Evolutionary conservation across 2,113 vertebrate species (phyloP).

Genomic region (Lampris incognitus): DNA sequence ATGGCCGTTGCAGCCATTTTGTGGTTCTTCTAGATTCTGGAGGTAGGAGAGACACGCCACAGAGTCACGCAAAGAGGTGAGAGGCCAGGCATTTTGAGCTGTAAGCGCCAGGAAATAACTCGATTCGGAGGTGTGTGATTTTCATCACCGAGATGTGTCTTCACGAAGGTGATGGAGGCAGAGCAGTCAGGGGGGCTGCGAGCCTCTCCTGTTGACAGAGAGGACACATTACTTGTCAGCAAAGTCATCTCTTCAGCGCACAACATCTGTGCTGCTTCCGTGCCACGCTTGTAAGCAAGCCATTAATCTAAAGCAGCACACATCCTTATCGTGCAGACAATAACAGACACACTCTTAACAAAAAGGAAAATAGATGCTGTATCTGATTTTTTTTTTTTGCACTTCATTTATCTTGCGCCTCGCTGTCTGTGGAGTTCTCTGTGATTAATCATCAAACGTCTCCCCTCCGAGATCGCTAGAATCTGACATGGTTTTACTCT

Average conservation of each 20-base stretch:
- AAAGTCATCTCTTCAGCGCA: slow-evolving; percentile 77
- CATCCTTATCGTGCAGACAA: slow-evolving; percentile 62
- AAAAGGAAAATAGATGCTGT: slow-evolving; percentile 63
- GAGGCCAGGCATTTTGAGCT: slow-evolving; percentile 32
- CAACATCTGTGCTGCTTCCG: slow-evolving; percentile 66
- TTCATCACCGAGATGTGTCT: slow-evolving; percentile 64
- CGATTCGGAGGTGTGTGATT: slow-evolving; percentile 69
- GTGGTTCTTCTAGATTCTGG: slow-evolving; percentile 13
- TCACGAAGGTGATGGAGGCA: slow-evolving; percentile 55
- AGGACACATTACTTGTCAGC: slow-evolving; percentile 78
- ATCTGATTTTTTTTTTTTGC: slow-evolving; percentile 25
- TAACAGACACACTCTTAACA: slow-evolving; percentile 59
- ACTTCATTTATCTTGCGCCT: slow-evolving; percentile 47
- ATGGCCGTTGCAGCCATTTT: slow-evolving; percentile 39
- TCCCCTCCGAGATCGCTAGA: slow-evolving; percentile 48
- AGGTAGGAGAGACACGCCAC: slow-evolving; percentile 30
- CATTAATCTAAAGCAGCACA: slow-evolving; percentile 73
- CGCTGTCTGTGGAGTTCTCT: slow-evolving; percentile 29
- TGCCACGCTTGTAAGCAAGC: slow-evolving; percentile 62
- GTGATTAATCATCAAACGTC: slow-evolving; percentile 31
- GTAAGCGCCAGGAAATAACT: slow-evolving; percentile 63
- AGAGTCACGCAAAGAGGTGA: not conserved
- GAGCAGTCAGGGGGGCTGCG: slow-evolving; percentile 23
- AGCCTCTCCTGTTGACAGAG: slow-evolving; percentile 65
- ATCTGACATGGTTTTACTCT: slow-evolving; percentile 46